These are phyloP conservation scores for Elephas maximus DNA, from an alignment of 2,113 vertebrate genomes.

Conservation along the genomic window DNA sequence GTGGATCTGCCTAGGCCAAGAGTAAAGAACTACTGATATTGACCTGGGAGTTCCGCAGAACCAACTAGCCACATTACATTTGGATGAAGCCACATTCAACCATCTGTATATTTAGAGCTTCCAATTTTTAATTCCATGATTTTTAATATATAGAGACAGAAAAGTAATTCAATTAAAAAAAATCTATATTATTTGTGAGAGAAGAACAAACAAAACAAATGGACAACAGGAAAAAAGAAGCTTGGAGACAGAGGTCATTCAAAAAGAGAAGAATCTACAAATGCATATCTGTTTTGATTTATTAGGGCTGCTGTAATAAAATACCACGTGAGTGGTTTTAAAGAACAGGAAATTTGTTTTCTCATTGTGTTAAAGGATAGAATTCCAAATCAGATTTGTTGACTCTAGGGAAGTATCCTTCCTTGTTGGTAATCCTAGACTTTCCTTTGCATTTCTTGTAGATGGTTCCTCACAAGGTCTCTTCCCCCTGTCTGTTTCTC, in stretches of 20 bases:
- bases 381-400: too few relatives aligned
- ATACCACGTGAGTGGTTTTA: too few relatives aligned
- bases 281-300: not conserved
- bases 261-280: not conserved
- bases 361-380: too few relatives aligned
- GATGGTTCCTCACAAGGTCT: too few relatives aligned
- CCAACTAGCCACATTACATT: not conserved
- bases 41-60: not conserved
- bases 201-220: not conserved
- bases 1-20: too few relatives aligned
- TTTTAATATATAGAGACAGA: not conserved
- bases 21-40: not conserved
- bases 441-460: too few relatives aligned
- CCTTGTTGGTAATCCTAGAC: too few relatives aligned
- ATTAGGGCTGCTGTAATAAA: too few relatives aligned
- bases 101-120: not conserved
- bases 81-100: not conserved
- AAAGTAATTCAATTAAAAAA: not conserved
- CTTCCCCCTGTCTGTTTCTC: too few relatives aligned
- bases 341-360: too few relatives aligned
- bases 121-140: not conserved
- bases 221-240: not conserved
- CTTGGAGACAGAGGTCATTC: not conserved
- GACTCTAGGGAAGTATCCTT: too few relatives aligned
- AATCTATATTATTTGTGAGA: not conserved